Evolutionary conservation across 2,797 vertebrate species (phyloP).

Genomic region (Rhabdophis nuchalis): DNA sequence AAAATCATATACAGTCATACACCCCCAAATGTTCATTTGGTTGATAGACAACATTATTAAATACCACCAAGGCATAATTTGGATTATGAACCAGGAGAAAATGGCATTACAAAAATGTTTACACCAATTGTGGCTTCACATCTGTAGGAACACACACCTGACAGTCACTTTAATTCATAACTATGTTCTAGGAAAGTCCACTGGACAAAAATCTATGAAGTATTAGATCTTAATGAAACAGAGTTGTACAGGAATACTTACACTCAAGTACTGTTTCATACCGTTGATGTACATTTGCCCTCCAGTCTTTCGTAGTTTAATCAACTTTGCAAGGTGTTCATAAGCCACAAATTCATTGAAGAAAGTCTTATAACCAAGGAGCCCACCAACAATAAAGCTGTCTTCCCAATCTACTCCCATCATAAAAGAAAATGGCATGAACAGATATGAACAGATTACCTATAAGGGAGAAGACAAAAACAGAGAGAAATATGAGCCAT

Average conservation of each 20-base stretch:
- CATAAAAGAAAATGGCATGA: constrained; percentile 87
- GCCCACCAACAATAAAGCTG: constrained; percentile 81
- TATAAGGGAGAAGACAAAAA: constrained; percentile 54
- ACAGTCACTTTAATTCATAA: not conserved
- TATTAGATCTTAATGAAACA: not conserved
- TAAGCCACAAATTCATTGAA: constrained; percentile 90
- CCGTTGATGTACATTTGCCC: constrained; percentile 76
- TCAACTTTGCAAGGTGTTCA: constrained; percentile 76
- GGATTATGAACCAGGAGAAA: not conserved
- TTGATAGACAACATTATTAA: not conserved
- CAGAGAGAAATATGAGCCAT: not conserved
- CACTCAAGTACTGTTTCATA: constrained; percentile 83
- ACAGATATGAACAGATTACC: constrained; percentile 83
- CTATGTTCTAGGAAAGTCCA: not conserved
- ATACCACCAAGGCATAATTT: not conserved
- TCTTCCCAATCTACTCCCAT: constrained; percentile 90
- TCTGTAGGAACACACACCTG: not conserved
- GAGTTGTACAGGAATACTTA: constrained; percentile 60
- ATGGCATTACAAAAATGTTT: not conserved
- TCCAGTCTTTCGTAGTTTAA: constrained; percentile 71
- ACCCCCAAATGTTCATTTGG: not conserved
- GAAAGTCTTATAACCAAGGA: constrained; percentile 86
- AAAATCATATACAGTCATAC: not conserved
- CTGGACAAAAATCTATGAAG: not conserved
- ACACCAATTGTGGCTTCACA: not conserved